Conservation (phyloP, 2,797 vertebrate species). For the Helarctos malayanus region DNA sequence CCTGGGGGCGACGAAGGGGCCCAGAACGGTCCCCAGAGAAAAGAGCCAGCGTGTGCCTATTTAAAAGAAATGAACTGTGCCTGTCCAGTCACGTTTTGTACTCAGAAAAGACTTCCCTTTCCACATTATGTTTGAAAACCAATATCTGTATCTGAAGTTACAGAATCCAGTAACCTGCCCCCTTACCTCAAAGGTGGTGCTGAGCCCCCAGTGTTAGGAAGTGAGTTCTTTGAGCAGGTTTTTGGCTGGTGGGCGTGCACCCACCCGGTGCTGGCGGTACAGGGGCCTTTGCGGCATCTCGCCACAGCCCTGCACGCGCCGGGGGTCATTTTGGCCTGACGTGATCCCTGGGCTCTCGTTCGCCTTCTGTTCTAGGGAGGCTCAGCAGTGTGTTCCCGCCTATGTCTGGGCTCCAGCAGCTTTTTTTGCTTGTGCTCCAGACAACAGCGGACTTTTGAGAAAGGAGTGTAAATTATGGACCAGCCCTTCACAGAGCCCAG, state of each 20-base stretch:
- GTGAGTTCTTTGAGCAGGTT: background rate
- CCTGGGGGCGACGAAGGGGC: background rate
- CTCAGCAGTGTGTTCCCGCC: background rate
- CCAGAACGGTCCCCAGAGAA: background rate
- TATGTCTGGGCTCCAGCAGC: background rate
- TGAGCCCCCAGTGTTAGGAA: background rate
- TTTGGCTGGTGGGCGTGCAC: accelerated
- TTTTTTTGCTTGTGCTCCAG: background rate
- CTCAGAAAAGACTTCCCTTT: background rate
- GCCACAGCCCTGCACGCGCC: accelerated
- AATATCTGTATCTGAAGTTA: background rate
- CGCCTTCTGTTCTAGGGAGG: background rate
- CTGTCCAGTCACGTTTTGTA: background rate
- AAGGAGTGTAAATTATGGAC: background rate
- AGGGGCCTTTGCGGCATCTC: accelerated
- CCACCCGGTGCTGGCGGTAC: accelerated
- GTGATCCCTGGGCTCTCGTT: background rate
- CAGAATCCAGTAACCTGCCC: background rate
- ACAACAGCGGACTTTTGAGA: background rate
- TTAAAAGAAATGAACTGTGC: background rate
- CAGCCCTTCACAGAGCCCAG: background rate
- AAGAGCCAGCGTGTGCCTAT: background rate
- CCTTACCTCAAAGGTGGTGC: background rate
- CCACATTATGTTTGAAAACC: background rate
- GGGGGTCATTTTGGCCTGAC: accelerated